Evolutionary conservation across 2,113 vertebrate genomes (phyloP).

Genomic region (Chauna torquata): DNA sequence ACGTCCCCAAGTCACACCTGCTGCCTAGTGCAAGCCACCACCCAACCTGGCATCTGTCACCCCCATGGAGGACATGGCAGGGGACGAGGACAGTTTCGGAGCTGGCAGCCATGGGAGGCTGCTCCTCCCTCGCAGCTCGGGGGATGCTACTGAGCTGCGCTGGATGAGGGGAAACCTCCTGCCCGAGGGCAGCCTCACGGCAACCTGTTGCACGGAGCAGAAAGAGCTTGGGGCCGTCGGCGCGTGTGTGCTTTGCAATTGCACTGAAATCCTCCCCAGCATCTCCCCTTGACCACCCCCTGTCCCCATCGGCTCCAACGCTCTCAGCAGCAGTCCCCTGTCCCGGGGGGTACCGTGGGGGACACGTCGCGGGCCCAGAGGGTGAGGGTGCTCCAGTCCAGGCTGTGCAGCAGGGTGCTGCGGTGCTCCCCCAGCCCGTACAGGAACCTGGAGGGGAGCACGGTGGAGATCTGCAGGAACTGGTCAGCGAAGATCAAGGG

Average conservation of each 20-base stretch:
- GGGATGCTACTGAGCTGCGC: neutral
- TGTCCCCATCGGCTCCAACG: neutral
- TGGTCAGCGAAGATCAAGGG: slow-evolving; percentile 88
- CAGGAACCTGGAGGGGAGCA: slow-evolving; percentile 76
- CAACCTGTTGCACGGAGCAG: slow-evolving; percentile 9
- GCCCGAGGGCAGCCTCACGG: neutral
- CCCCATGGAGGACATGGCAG: neutral
- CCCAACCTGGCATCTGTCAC: neutral
- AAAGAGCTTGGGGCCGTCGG: neutral
- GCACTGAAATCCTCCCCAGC: slow-evolving; percentile 11
- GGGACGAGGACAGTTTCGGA: neutral
- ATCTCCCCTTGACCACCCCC: neutral
- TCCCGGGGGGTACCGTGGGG: slow-evolving; percentile 75
- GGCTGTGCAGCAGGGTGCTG: slow-evolving; percentile 79
- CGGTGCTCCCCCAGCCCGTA: slow-evolving; percentile 89
- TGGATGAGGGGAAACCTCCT: neutral
- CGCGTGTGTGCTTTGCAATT: slow-evolving; percentile 19
- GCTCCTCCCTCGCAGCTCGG: neutral
- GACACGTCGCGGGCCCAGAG: slow-evolving; percentile 88
- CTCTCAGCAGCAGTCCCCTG: neutral
- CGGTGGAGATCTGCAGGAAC: slow-evolving; percentile 87
- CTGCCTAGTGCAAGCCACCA: neutral
- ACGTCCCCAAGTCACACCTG: neutral
- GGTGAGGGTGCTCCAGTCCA: slow-evolving; percentile 87
- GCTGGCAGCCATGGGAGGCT: neutral